Percentiles rank a stretch among this genome's conserved stretches.
Conservation (phyloP, 2,113 vertebrate genomes). For the Bombycilla garrulus region DNA sequence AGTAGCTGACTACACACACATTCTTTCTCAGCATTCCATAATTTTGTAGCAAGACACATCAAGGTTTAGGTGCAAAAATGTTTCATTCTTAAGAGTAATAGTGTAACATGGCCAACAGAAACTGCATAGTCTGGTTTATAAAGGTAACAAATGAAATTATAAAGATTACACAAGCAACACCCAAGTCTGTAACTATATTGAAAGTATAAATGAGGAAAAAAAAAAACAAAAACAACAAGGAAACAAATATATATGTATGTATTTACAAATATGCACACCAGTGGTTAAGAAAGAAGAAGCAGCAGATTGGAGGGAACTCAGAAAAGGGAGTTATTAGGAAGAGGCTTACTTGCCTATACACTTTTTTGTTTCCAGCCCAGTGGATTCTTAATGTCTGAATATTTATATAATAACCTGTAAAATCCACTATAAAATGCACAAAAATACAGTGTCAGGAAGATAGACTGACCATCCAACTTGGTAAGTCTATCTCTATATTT, state of each 20-base stretch:
- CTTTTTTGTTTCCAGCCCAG: background rate
- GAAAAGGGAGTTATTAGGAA: background rate
- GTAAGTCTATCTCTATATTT: background rate
- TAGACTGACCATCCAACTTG: background rate
- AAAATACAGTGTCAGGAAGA: background rate
- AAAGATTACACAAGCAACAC: background rate
- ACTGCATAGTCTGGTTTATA: background rate
- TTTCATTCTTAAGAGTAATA: background rate
- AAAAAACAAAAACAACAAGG: fast-evolving
- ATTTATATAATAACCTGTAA: background rate
- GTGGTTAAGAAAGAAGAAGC: background rate
- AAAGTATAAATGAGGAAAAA: background rate
- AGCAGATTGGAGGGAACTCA: background rate
- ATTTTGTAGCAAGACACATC: background rate
- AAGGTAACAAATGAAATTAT: background rate
- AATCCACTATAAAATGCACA: background rate
- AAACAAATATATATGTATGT: no score
- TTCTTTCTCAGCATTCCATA: background rate
- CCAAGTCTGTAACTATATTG: background rate
- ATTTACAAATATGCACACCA: fast-evolving
- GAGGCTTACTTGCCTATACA: background rate
- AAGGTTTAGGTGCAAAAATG: background rate
- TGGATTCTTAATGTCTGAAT: background rate
- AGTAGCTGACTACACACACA: background rate
- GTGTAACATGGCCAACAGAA: background rate